These are phyloP conservation scores for Cairina moschata DNA, from an alignment of 2,113 vertebrate genomes.

Conservation along the genomic window DNA sequence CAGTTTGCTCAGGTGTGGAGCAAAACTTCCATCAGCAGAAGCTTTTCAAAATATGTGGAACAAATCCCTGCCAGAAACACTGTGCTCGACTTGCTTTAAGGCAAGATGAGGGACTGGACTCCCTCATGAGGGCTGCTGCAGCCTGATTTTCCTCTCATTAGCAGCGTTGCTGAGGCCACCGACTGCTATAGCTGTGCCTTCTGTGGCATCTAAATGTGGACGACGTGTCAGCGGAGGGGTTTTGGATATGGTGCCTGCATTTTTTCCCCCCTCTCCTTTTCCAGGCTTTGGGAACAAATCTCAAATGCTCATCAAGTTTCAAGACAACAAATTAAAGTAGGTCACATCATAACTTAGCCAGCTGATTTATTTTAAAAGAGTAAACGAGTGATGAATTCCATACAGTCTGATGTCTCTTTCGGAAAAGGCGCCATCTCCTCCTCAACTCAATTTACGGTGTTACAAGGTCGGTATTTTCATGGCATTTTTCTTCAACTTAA, in stretches of 20 bases:
- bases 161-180: background rate
- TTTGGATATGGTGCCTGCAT: background rate
- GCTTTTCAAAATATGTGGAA: background rate
- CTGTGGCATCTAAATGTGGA: background rate
- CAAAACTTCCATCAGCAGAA: background rate
- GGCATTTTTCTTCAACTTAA: background rate
- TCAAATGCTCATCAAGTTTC: background rate
- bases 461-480: background rate
- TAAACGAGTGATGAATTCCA: conserved; percentile 9
- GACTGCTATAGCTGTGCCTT: background rate
- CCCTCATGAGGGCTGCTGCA: background rate
- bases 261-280: background rate
- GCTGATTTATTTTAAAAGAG: conserved; percentile 23
- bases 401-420: background rate
- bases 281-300: background rate
- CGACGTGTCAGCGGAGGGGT: rapidly evolving
- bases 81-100: background rate
- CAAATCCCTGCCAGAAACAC: background rate
- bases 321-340: conserved; percentile 42
- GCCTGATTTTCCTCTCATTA: background rate
- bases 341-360: background rate
- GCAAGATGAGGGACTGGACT: background rate
- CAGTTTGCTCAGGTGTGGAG: background rate
- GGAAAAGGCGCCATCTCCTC: background rate
- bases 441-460: background rate